phyloP scores from a whole-genome alignment of 1,140 invertebrate genomes.

The Bombus fervidus region DNA sequence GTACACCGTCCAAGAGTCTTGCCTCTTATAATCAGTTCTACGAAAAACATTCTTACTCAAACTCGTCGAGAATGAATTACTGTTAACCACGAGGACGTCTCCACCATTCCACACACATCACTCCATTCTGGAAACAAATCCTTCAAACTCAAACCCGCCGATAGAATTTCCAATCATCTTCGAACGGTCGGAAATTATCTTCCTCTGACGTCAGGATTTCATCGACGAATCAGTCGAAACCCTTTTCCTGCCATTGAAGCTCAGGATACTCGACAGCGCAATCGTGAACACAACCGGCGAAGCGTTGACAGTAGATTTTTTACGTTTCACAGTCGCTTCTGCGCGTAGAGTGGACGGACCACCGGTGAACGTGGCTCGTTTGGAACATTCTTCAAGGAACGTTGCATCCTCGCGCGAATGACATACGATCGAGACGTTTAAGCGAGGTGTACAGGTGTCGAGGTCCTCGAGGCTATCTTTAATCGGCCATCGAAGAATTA shows the following conservation, averaged over 20 bases:
- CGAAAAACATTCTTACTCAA: background rate
- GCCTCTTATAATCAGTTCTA: background rate
- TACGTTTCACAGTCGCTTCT: background rate
- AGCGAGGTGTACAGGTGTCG: conserved; percentile 18
- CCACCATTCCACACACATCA: background rate
- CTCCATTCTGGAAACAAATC: background rate
- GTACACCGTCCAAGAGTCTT: background rate
- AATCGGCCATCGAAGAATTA: conserved; percentile 12
- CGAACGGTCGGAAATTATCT: background rate
- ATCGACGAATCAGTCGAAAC: background rate
- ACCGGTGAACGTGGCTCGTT: background rate
- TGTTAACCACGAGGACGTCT: too few relatives aligned
- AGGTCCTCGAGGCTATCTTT: conserved; percentile 28
- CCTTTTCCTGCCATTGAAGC: background rate
- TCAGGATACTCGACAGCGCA: background rate
- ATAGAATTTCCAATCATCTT: background rate
- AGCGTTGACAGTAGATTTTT: conserved; percentile 5
- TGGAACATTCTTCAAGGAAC: conserved; percentile 9
- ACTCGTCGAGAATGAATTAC: background rate
- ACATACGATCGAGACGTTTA: conserved; percentile 28
- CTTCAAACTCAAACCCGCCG: too few relatives aligned
- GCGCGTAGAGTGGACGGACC: background rate
- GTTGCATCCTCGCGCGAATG: too few relatives aligned
- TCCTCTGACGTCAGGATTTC: background rate
- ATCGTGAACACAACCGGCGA: background rate